These are phyloP conservation scores for Orbicella faveolata DNA, from an alignment of 64 coral and sea anemone species.

Conservation along the genomic window DNA sequence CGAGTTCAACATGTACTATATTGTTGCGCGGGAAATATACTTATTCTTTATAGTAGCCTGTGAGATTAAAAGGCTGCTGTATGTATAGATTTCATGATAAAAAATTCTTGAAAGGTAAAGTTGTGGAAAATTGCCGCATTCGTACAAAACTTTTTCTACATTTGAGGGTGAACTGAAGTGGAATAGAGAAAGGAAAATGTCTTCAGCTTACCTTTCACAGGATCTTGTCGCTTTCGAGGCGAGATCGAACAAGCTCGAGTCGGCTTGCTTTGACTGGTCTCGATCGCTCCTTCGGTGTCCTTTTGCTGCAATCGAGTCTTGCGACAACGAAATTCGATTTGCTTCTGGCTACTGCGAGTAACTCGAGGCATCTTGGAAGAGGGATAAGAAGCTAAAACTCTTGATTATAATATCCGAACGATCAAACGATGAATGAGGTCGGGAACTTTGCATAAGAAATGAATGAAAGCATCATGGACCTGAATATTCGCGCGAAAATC, in stretches of 20 bases:
- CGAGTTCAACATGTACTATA: too few relatives aligned
- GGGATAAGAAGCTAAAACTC: background rate
- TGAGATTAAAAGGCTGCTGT: background rate
- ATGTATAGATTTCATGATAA: background rate
- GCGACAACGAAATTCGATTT: slow-evolving; percentile 60
- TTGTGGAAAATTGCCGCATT: background rate
- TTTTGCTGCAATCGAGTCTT: slow-evolving; percentile 60
- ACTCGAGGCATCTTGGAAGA: slow-evolving; percentile 46
- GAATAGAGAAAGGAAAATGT: slow-evolving; percentile 5
- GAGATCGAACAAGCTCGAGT: background rate
- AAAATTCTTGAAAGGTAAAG: slow-evolving; percentile 4
- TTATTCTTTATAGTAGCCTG: too few relatives aligned
- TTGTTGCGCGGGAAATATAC: too few relatives aligned
- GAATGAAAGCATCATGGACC: slow-evolving; percentile 3
- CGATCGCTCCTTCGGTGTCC: slow-evolving; percentile 8
- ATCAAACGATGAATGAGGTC: background rate
- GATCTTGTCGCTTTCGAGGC: slow-evolving; percentile 58
- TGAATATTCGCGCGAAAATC: slow-evolving; percentile 67
- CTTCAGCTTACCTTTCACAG: slow-evolving; percentile 29
- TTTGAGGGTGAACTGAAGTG: background rate
- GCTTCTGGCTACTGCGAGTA: slow-evolving; percentile 52
- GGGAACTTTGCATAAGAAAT: slow-evolving; percentile 17
- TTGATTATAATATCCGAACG: background rate
- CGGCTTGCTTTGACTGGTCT: background rate
- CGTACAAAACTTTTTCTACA: background rate